A percentile compares a stretch with the other conserved stretches of the same genome.
Evolutionary conservation across 2,797 vertebrate genomes (phyloP).

Genomic region (Tapera naevia): DNA sequence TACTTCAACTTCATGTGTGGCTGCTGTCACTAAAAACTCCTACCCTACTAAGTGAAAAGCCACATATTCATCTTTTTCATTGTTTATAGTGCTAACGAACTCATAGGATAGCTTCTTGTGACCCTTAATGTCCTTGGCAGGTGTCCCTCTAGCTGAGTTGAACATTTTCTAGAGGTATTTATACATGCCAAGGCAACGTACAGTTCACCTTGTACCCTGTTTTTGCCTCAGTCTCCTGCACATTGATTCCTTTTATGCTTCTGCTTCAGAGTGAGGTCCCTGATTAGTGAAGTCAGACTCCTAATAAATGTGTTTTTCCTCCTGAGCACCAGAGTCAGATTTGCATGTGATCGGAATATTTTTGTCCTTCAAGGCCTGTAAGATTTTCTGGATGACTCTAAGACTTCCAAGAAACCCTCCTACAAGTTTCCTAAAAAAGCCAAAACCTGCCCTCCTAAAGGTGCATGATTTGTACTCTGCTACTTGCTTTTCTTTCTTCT

Average conservation of each 20-base stretch:
- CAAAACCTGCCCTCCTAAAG: background rate
- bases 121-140: background rate
- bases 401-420: background rate
- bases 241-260: background rate
- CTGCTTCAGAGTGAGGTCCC: background rate
- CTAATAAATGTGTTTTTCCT: background rate
- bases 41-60: background rate
- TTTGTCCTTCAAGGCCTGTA: background rate
- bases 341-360: background rate
- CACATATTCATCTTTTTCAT: background rate
- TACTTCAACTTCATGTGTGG: background rate
- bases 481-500: background rate
- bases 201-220: background rate
- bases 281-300: background rate
- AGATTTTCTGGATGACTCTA: background rate
- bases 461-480: background rate
- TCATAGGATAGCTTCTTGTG: background rate
- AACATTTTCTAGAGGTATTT: background rate
- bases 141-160: background rate
- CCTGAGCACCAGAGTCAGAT: background rate
- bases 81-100: background rate
- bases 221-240: background rate
- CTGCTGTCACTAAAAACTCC: background rate
- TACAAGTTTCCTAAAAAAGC: background rate
- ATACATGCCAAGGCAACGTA: background rate